These are phyloP conservation scores for Tadarida brasiliensis DNA, from an alignment of 2,797 vertebrate species.

Conservation along the genomic window DNA sequence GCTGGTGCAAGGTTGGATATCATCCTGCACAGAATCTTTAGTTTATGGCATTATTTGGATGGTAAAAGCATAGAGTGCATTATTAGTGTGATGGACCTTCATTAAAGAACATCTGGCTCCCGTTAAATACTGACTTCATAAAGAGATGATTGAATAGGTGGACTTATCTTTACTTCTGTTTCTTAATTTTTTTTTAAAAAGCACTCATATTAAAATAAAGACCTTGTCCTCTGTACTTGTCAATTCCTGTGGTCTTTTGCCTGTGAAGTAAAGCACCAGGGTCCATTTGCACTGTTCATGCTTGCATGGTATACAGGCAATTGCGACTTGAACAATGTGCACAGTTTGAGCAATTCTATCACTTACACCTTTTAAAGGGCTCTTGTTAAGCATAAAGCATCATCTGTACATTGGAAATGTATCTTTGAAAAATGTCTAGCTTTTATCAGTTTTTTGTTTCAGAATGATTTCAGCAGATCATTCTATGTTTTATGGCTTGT, in stretches of 20 bases:
- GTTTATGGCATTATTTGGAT: slow-evolving; percentile 74
- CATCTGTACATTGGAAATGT: slow-evolving; percentile 69
- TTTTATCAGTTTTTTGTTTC: slow-evolving; percentile 84
- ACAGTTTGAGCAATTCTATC: slow-evolving; percentile 55
- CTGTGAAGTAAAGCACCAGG: neutral
- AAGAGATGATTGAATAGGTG: slow-evolving; percentile 59
- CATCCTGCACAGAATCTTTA: slow-evolving; percentile 76
- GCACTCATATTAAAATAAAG: slow-evolving; percentile 51
- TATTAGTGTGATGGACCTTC: slow-evolving; percentile 70
- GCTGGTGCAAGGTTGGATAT: slow-evolving; percentile 85
- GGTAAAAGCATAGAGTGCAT: slow-evolving; percentile 59
- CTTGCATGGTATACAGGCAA: neutral
- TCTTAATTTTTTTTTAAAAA: slow-evolving; percentile 24
- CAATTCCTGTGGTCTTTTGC: slow-evolving; percentile 39
- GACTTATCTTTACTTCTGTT: slow-evolving; percentile 71
- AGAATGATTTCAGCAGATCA: slow-evolving; percentile 81
- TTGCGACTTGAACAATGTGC: neutral
- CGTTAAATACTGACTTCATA: slow-evolving; percentile 42
- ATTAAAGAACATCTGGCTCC: slow-evolving; percentile 27
- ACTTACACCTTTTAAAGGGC: slow-evolving; percentile 53
- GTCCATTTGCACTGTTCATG: neutral
- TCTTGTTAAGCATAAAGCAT: slow-evolving; percentile 74
- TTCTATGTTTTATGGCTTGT: slow-evolving; percentile 82
- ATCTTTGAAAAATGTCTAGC: slow-evolving; percentile 84
- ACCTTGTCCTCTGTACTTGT: neutral